Conservation (phyloP, 2,113 vertebrate genomes). For the Cryptomyrus ogoouensis region DNA sequence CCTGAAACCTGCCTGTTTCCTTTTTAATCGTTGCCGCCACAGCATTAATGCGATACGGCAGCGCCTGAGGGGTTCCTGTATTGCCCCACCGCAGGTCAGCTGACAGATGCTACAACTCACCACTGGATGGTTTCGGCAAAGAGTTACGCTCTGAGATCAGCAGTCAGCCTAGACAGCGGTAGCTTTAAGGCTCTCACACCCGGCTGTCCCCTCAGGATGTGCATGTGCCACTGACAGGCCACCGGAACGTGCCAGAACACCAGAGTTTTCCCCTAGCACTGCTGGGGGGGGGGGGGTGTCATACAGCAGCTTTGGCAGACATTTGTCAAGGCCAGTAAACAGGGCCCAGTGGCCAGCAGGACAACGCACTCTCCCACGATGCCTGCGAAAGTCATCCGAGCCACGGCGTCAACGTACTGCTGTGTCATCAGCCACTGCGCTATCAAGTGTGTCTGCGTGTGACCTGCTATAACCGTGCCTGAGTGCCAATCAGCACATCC, state of each 20-base stretch:
- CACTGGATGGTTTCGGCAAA: background rate
- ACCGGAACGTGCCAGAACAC: background rate
- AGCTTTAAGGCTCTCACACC: background rate
- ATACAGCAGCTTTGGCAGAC: conserved; percentile 35
- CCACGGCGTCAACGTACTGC: background rate
- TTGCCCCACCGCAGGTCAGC: background rate
- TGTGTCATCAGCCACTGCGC: background rate
- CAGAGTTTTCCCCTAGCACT: background rate
- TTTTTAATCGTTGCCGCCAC: background rate
- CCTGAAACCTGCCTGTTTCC: background rate
- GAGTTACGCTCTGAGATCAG: background rate
- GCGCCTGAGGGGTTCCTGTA: background rate
- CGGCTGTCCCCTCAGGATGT: too few species aligned
- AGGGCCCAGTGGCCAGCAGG: background rate
- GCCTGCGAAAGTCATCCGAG: background rate
- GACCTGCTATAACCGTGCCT: background rate
- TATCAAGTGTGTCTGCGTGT: background rate
- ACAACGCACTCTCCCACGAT: background rate
- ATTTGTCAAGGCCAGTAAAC: conserved; percentile 6
- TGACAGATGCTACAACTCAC: background rate
- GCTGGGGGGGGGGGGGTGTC: conserved; percentile 33
- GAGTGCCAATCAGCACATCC: background rate
- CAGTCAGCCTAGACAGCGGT: background rate
- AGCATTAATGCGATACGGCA: background rate
- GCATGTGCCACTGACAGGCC: background rate